Evolutionary conservation across 2,113 vertebrate species (phyloP).

Genomic region (Hemibagrus wyckioides): DNA sequence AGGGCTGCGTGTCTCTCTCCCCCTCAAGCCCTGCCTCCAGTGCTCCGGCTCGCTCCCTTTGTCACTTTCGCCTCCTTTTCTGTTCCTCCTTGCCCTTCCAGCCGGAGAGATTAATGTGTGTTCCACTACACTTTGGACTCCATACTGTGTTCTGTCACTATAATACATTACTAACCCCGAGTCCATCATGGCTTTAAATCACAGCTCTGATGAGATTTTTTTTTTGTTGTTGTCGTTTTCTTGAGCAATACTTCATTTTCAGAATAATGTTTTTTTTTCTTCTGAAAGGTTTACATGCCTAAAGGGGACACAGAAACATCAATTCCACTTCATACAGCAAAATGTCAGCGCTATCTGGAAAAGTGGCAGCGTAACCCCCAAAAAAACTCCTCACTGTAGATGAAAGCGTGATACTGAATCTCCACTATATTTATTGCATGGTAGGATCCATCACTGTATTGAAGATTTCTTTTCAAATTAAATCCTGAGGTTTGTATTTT

Average conservation of each 20-base stretch:
- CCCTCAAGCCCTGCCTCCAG: constrained; percentile 58
- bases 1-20: constrained; percentile 59
- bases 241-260: constrained; percentile 12
- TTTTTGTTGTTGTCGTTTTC: not conserved
- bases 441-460: not conserved
- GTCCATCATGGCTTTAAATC: constrained; percentile 40
- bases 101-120: constrained; percentile 73
- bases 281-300: not conserved
- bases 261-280: constrained; percentile 30
- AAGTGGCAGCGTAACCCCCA: not conserved
- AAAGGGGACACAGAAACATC: constrained; percentile 4
- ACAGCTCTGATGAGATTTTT: constrained; percentile 22
- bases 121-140: constrained; percentile 71
- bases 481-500: not conserved
- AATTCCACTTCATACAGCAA: not conserved
- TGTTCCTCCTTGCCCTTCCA: constrained; percentile 57
- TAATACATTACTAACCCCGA: constrained; percentile 69
- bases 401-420: not conserved
- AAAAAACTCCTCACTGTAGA: not conserved
- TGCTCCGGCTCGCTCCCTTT: constrained; percentile 67
- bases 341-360: not conserved
- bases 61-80: constrained; percentile 54
- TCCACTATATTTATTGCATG: not conserved
- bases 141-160: constrained; percentile 71
- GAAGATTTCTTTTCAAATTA: not conserved